Base-by-base conservation (phyloP, 2,113 vertebrate genomes). In the Mormyrus lacerda region DNA sequence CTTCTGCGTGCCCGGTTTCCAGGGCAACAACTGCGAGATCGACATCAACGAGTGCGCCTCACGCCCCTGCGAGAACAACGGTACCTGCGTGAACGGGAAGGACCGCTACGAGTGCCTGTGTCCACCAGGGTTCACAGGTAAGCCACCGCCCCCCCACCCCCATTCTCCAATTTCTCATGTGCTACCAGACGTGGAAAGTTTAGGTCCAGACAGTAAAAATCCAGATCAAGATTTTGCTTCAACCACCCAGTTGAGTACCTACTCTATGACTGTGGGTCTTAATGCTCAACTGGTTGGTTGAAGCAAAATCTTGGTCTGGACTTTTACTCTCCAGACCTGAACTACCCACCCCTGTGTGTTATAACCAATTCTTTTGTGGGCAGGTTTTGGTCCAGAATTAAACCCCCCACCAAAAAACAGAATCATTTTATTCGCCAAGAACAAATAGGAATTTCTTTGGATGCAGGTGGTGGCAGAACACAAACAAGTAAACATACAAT, bases 11-110 rank as follows among this genome's bases (percentile, higher is more conserved):
- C 98, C 98, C 0, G 98, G 98, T 0, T 99, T 97, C 93, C 98
- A 99, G 91, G 98, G 98, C 9, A 93, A 95, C 82, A 95, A 93
- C 94, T 99, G 98, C 61, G 98, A 99, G 73, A 97, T 99, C 39
- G 98, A 99, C 94, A 99, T 99, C 89, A 97, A 99, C 1, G 98
- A 99, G 93, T 99, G 98, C 27, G 98, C 97, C 0, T 99, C 98
- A 35, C 93, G 94, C 87, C 98, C 98, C 48, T 99, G 98, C 89
- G 95, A 92, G 87, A 97, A 99, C 88, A 97, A 97, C 21, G 96
- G 94, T 90, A 97, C 97, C 90, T 99, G 98, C 92, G 94, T 92
- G 90, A 99, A 99, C 53, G 94, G 95, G 92, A 97, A 97, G 87
- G 98, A 99, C 93, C 96, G 53, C 89, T 99, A 97, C 1, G 17